Evolutionary conservation across 2,797 vertebrate genomes (phyloP).

Genomic region (Taeniopygia guttata): DNA sequence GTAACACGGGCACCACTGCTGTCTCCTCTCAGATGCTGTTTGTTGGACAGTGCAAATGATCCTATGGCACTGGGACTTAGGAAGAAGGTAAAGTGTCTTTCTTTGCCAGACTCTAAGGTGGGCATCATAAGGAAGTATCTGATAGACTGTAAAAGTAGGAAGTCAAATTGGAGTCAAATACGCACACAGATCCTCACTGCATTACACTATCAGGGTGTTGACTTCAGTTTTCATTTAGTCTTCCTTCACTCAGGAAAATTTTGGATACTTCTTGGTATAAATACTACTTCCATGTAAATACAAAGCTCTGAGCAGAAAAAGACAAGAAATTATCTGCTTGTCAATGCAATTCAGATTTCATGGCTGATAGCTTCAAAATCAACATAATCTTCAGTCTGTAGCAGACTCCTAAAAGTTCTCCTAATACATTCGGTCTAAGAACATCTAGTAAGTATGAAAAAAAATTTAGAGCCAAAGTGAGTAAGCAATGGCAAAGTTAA

Average conservation of each 20-base stretch:
- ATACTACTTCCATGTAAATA: conserved; percentile 1
- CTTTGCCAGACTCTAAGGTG: not conserved
- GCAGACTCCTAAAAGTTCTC: not conserved
- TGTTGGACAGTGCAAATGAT: not conserved
- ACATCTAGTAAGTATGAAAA: not conserved
- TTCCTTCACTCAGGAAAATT: not conserved
- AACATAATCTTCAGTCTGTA: not conserved
- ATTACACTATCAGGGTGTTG: not conserved
- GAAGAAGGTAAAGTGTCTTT: not conserved
- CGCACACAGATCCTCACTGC: not conserved
- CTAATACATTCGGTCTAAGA: not conserved
- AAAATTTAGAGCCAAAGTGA: not conserved
- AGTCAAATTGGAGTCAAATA: not conserved
- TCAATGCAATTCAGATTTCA: not conserved
- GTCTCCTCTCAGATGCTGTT: not conserved
- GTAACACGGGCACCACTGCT: not conserved
- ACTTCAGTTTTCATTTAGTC: not conserved
- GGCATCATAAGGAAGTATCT: not conserved
- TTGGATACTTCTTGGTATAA: not conserved
- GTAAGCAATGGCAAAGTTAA: not conserved
- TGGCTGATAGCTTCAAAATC: not conserved
- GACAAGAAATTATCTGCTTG: not conserved
- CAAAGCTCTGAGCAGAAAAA: not conserved
- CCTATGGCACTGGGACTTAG: not conserved
- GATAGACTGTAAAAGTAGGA: not conserved